A percentile compares a stretch with the other conserved stretches of the same genome.
Evolutionary conservation across 1,140 invertebrate species (phyloP).

Genomic region (Penaeus indicus): DNA sequence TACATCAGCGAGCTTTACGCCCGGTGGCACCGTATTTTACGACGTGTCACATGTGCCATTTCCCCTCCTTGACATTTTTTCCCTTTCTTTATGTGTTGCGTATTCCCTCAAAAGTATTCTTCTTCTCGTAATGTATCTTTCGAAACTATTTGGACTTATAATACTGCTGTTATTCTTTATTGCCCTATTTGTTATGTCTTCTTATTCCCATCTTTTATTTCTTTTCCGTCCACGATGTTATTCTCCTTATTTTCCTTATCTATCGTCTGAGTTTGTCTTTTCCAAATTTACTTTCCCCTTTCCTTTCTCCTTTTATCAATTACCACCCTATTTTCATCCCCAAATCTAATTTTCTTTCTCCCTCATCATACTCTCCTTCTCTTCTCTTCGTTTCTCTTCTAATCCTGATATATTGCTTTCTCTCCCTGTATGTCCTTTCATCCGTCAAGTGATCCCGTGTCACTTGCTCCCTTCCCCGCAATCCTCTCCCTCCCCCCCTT

Average conservation of each 20-base stretch:
- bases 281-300: not conserved
- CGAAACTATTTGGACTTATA: no score
- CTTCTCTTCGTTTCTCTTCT: not conserved
- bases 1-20: no score
- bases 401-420: not conserved
- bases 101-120: no score
- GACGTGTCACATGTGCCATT: not conserved
- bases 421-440: no score
- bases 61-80: not conserved
- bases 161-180: no score
- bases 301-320: not conserved
- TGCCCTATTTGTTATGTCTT: no score
- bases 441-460: not conserved
- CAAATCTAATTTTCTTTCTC: not conserved
- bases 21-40: no score
- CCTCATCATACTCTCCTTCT: not conserved
- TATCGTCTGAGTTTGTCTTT: no score
- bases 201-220: no score
- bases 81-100: not conserved
- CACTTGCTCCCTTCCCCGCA: not conserved
- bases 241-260: not conserved
- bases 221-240: no score
- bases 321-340: not conserved
- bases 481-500: not conserved
- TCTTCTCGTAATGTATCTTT: no score